Evolutionary conservation across 2,113 vertebrate species (phyloP).

Genomic region (Morone chrysops): DNA sequence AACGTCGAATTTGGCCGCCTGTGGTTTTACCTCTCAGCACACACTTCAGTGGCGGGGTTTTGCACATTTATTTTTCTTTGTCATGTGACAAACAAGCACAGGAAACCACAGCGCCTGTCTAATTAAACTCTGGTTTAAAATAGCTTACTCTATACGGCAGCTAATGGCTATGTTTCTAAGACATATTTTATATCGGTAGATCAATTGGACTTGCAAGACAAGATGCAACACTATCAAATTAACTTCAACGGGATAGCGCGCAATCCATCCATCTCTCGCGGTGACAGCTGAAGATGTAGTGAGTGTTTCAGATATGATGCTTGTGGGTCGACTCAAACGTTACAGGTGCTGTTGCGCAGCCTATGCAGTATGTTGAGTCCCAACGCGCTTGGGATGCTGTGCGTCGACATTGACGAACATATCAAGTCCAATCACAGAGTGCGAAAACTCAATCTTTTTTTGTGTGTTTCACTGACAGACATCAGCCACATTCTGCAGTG

Average conservation of each 20-base stretch:
- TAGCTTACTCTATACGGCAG: background rate
- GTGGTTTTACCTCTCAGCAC: conserved; percentile 7
- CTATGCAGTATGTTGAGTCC: conserved; percentile 52
- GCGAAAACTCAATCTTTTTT: conserved; percentile 62
- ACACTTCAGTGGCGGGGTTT: conserved; percentile 25
- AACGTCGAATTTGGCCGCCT: conserved; percentile 29
- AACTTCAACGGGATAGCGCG: background rate
- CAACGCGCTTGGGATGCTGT: conserved; percentile 42
- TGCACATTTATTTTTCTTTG: conserved; percentile 6
- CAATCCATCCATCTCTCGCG: conserved; percentile 21
- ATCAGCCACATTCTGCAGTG: conserved; percentile 43
- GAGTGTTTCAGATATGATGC: conserved; percentile 13
- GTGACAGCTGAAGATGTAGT: background rate
- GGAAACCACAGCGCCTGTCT: conserved; percentile 6
- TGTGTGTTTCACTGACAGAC: conserved; percentile 23
- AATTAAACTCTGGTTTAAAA: conserved; percentile 20
- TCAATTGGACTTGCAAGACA: background rate
- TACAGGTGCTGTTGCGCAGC: conserved; percentile 60
- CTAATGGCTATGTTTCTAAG: background rate
- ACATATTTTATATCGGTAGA: background rate
- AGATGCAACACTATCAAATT: background rate
- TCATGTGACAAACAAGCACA: conserved; percentile 17
- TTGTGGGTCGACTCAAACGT: conserved; percentile 25
- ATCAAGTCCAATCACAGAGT: conserved; percentile 68
- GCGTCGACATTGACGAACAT: conserved; percentile 64